These are phyloP conservation scores for Parnassius orleans DNA, from an alignment of 2,888 invertebrate species.

Conservation along the genomic window DNA sequence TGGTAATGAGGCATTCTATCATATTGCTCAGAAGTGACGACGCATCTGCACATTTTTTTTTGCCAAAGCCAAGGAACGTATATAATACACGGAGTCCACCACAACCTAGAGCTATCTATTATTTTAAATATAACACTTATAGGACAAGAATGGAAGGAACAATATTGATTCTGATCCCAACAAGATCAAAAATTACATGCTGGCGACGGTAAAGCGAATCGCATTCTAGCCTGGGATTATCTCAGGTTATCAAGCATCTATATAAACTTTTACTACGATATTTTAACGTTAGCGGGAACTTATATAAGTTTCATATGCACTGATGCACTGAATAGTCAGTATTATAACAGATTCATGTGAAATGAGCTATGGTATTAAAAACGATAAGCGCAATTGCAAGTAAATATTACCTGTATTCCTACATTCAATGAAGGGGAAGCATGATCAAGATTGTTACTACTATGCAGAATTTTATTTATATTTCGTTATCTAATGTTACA, in stretches of 20 bases:
- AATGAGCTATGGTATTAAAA: conserved; percentile 35
- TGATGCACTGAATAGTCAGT: conserved; percentile 18
- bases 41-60: too few species aligned
- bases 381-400: conserved; percentile 7
- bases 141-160: conserved; percentile 35
- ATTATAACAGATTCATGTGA: neutral
- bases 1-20: too few species aligned
- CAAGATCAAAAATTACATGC: conserved; percentile 49
- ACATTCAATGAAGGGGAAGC: conserved; percentile 45
- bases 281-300: neutral
- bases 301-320: conserved; percentile 33
- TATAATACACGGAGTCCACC: too few species aligned
- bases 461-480: conserved; percentile 59
- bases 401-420: conserved; percentile 6
- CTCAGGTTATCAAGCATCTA: conserved; percentile 70
- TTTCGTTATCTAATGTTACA: conserved; percentile 41
- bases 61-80: too few species aligned
- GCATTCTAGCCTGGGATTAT: conserved; percentile 69
- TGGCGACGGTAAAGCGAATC: conserved; percentile 65
- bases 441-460: conserved; percentile 66
- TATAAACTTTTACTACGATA: conserved; percentile 16
- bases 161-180: conserved; percentile 46
- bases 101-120: conserved; percentile 13
- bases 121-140: conserved; percentile 28
- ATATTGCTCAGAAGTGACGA: too few species aligned